A percentile compares a stretch with the other conserved stretches of the same genome.
Conservation (phyloP, 2,797 vertebrate species). For the Anableps anableps region DNA sequence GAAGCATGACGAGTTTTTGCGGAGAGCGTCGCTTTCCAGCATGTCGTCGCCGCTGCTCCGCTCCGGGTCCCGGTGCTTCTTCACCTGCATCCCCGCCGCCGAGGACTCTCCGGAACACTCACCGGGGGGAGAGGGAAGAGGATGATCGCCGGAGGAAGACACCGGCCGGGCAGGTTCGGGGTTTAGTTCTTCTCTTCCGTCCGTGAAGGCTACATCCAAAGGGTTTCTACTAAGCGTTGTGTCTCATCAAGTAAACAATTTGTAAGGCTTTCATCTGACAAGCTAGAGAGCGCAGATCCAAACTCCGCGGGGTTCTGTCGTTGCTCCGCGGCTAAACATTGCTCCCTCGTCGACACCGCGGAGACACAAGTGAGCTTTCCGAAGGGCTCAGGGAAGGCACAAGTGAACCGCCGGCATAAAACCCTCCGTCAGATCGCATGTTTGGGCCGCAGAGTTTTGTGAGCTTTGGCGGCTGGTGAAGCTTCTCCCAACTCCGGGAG, state of each 20-base stretch:
- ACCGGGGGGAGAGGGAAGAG: slow-evolving; percentile 9
- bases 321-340: slow-evolving; percentile 54
- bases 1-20: slow-evolving; percentile 90
- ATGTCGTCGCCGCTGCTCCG: slow-evolving; percentile 79
- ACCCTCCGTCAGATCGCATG: slow-evolving; percentile 57
- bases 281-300: slow-evolving; percentile 53
- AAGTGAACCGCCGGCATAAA: slow-evolving; percentile 30
- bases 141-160: slow-evolving; percentile 22
- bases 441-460: slow-evolving; percentile 20
- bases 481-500: slow-evolving; percentile 32
- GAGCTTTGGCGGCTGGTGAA: slow-evolving; percentile 12
- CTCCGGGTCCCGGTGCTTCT: slow-evolving; percentile 77
- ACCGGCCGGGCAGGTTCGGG: slow-evolving; percentile 31
- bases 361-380: slow-evolving; percentile 57
- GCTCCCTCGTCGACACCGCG: slow-evolving; percentile 58
- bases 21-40: slow-evolving; percentile 81
- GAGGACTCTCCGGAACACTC: slow-evolving; percentile 34
- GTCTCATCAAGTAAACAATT: slow-evolving; percentile 6
- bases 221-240: slow-evolving; percentile 33
- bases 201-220: slow-evolving; percentile 56
- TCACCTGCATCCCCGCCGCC: slow-evolving; percentile 85
- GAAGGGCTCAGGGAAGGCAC: slow-evolving; percentile 53
- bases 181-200: slow-evolving; percentile 20
- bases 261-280: slow-evolving; percentile 36
- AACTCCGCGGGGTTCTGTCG: slow-evolving; percentile 58